These are phyloP conservation scores for Phoenoteleia sp. DNA, from an alignment of 2,888 invertebrate species.

Conservation along the genomic window DNA sequence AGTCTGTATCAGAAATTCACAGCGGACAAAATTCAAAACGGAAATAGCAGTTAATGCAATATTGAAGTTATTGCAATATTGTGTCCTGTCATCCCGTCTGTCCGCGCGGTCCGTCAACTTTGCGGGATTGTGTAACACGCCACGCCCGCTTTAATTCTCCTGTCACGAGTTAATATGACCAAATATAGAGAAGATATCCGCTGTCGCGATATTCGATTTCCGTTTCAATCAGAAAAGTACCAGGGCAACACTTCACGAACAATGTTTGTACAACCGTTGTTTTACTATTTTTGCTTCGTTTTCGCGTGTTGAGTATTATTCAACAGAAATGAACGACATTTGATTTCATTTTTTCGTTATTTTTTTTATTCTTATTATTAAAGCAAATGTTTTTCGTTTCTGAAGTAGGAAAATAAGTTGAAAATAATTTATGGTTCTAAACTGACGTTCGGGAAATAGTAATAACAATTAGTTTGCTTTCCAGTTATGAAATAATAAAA, in stretches of 20 bases:
- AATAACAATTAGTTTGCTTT: no score
- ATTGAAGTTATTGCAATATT: constrained; percentile 87
- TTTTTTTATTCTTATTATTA: no score
- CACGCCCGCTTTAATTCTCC: constrained; percentile 81
- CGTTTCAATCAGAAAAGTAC: constrained; percentile 51
- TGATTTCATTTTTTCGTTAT: constrained; percentile 24
- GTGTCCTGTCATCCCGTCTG: constrained; percentile 84
- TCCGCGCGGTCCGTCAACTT: constrained; percentile 77
- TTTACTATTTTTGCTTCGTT: constrained; percentile 24
- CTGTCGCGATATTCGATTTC: constrained; percentile 66
- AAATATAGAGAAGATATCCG: constrained; percentile 72
- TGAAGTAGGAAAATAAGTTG: no score
- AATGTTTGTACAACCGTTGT: constrained; percentile 62
- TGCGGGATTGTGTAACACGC: constrained; percentile 80
- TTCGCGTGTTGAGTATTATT: constrained; percentile 12
- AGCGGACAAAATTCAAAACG: no score
- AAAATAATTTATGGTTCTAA: no score
- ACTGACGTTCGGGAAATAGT: no score
- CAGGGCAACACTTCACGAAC: constrained; percentile 49
- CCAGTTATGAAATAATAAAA: no score
- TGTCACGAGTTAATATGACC: constrained; percentile 79
- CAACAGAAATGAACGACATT: constrained; percentile 2
- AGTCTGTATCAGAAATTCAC: no score
- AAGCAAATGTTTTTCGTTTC: no score
- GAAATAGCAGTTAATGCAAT: no score